Conservation (phyloP, 2,797 vertebrate genomes). For the Scomberomorus guttatus region DNA sequence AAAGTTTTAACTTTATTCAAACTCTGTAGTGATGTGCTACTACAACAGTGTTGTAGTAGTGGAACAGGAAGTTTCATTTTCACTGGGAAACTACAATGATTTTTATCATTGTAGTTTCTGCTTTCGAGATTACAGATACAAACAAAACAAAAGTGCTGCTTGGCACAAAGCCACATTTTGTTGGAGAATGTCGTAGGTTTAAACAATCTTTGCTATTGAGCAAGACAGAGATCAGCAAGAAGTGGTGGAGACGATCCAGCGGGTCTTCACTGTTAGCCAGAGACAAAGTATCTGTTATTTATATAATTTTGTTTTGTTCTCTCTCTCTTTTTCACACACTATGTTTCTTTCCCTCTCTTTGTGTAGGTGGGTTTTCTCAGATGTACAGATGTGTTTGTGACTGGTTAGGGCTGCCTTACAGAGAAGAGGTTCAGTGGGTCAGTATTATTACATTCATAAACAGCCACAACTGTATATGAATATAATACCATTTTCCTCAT, state of each 20-base stretch:
- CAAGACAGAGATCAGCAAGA: too few species aligned
- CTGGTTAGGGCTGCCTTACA: slow-evolving; percentile 94
- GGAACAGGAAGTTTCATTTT: not conserved
- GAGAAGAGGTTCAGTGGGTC: slow-evolving; percentile 98
- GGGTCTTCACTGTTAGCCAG: not conserved
- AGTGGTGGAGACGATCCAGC: too few species aligned
- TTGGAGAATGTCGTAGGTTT: not conserved
- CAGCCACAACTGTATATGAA: not conserved
- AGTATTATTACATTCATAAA: slow-evolving; percentile 68
- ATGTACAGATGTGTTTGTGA: slow-evolving; percentile 98
- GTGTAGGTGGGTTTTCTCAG: slow-evolving; percentile 95
- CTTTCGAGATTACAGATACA: not conserved
- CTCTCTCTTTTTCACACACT: not conserved
- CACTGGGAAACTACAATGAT: too few species aligned
- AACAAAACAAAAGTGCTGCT: not conserved
- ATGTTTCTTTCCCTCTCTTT: slow-evolving; percentile 26
- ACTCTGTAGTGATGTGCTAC: too few species aligned
- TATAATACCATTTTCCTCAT: not conserved
- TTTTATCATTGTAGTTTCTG: not conserved
- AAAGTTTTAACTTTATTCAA: too few species aligned
- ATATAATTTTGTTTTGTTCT: not conserved
- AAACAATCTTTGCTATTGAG: too few species aligned
- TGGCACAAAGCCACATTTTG: too few species aligned
- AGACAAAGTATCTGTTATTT: not conserved
- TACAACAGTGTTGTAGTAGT: too few species aligned